Evolutionary conservation across 2,888 invertebrate species (phyloP), one percentile per base, ranked within the genome.

Genomic region (Eurytoma californica): DNA sequence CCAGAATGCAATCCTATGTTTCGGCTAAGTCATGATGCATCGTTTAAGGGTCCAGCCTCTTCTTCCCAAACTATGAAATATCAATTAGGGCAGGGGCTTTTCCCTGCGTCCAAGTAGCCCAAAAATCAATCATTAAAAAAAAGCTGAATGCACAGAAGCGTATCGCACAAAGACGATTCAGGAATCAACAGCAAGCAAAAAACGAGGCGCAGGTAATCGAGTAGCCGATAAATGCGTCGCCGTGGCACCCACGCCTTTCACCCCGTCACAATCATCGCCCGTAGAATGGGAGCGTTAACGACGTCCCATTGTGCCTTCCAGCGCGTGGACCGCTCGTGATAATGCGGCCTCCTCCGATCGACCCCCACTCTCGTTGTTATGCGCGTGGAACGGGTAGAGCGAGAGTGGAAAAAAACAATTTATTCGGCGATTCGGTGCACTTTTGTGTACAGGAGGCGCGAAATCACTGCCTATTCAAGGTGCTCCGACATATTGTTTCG

Each of bases 241-340:
- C 20, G 3, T 49, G 51, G 69, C 79, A 79, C 79, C 79, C 73
- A 74, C 79, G 65, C 79, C 77, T 77, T 72, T 77, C 77, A 67
- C 66, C 53, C 75, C 68, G 24, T 75, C 75, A 80, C 80, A 77
- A 82, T 80, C 39, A 74, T 80, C 77, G 73, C 74, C 79, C 80
- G 74, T 39, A 77, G 75, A 82, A 70, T 58, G 72, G 72, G 72
- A 55, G 68, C 73, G 80, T 84, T 84, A 85, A 85, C 84, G 83
- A 85, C 84, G 83, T 80, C 81, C 86, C 84, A 88, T 87, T 88
- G 87, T 88, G 30, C 30, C 83, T 68, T 82, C 84, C 85, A 85
- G 87, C 86, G 87, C 86, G 84, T 85, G 83, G 86, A 85, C 86
- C 85, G 82, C 73, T 75, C 70, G 78, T 79, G 61, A 66, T 73